Base-by-base conservation (phyloP, 2,888 invertebrate species). In the Drosophila ustulata region DNA sequence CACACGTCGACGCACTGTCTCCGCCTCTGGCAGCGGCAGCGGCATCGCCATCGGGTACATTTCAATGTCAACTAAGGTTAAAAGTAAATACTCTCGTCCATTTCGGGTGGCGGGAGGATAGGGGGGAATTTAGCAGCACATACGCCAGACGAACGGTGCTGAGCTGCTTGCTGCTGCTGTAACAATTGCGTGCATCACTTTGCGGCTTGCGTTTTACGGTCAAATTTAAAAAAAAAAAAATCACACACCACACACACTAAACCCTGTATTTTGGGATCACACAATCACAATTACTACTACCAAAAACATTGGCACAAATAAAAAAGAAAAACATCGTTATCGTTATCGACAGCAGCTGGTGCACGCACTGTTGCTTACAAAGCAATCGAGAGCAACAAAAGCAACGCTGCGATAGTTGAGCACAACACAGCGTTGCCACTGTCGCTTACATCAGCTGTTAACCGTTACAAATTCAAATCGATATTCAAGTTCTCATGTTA, bases 11-110 rank as follows among this genome's bases (percentile, higher is more conserved):
- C 76, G 74, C 78, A 78, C 71, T 77, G 78, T 71, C 63, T 77
- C 78, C 74, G 76, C 71, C 74, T 74, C 57, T 81, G 81, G 83
- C 84, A 84, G 83, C 84, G 83, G 28, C 28, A 28, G 28, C 30
- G 30, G 83, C 84, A 84, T 87, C 84, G 83, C 7, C 30, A 30
- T 5, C 30, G 30, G 83, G 84, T 83, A 83, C 83, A 82, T 88
- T 91, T 92, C 92, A 92, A 92, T 92, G 92, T 92, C 92, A 92
- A 89, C 90, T 91, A 92, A 92, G 92, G 92, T 92, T 92, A 92
- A 89, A 84, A 86, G 83, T 80, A 85, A 85, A 85, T 83, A 80
- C 83, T 51, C 61, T 58, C 61, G 55, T 43, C 64, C 63, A 39
- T 39, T 47, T 51, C 55, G 70, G 63, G 18, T 18, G 18, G 18